Evolutionary conservation across 1,140 invertebrate genomes (phyloP).

Genomic region (Tetraneura akinire): DNA sequence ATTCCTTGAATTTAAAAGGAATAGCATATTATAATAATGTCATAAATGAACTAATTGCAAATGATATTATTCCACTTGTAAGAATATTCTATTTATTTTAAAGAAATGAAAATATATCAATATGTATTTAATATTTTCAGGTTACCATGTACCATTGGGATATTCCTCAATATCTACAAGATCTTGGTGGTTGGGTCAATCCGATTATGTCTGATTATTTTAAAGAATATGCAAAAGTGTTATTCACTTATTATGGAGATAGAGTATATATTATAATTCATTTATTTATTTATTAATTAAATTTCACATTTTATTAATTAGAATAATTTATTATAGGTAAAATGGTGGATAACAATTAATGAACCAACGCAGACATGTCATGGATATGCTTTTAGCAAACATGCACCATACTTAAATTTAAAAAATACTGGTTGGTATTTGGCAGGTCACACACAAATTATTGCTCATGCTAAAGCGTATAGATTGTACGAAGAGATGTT

Average conservation of each 20-base stretch:
- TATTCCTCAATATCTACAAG: constrained; percentile 61
- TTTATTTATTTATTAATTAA: no score
- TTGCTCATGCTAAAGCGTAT: constrained; percentile 68
- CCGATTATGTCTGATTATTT: constrained; percentile 64
- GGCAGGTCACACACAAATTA: constrained; percentile 66
- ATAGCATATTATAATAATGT: constrained; percentile 69
- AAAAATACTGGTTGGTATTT: constrained; percentile 64
- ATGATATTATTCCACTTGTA: constrained; percentile 63
- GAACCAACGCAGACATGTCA: constrained; percentile 70
- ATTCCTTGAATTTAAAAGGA: constrained; percentile 65
- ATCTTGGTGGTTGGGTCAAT: constrained; percentile 67
- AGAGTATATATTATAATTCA: no score
- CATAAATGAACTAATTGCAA: constrained; percentile 64
- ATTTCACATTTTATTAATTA: no score
- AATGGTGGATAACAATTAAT: constrained; percentile 73
- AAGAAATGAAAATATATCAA: background rate
- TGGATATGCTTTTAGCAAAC: constrained; percentile 63
- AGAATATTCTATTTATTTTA: constrained; percentile 54
- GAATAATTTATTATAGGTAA: constrained; percentile 58
- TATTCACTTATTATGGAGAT: constrained; percentile 62
- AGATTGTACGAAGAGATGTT: constrained; percentile 69
- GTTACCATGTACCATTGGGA: constrained; percentile 65
- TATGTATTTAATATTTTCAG: constrained; percentile 22
- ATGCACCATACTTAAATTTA: constrained; percentile 60
- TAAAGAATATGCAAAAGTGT: constrained; percentile 62